Evolutionary conservation across 1,140 invertebrate species (phyloP), one percentile per base, ranked within the genome.

Genomic region (Mesaphorura yosii): DNA sequence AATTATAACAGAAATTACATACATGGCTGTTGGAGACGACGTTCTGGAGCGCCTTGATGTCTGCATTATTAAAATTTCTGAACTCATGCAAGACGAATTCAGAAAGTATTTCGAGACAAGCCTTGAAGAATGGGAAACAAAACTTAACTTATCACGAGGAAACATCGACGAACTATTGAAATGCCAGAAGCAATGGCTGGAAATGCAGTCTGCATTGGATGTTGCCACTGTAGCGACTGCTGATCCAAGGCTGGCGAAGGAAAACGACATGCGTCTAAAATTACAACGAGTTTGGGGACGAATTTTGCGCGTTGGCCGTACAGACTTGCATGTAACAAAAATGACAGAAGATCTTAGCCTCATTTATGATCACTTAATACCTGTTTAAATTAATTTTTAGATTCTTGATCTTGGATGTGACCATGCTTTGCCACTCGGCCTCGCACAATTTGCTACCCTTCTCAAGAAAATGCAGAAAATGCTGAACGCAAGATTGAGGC

Each of bases 221-320:
- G 29, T n/a, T 39, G 17, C 44, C 2, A 20, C 47, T 31, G 23
- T 38, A 7, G 25, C 20, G n/a, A n/a, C n/a, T n/a, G n/a, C n/a
- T n/a, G n/a, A n/a, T 28, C 28, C 19, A 4, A 48, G 41, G 29
- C 17, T 53, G 26, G 41, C 27, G 3, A 38, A 28, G 17, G 31
- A 27, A 19, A 40, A 23, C 25, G 40, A 54, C 26, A 2, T 54
- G 10, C 48, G 34, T 23, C 14, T n/a, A 26, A 54, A 48, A 34
- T 27, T 54, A n/a, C 3, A 54, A 23, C 17, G 52, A 2, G 48
- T 54, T 48, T 54, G 52, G 52, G 5, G 45, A 20, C 25, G 52
- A 34, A n/a, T 54, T 12, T 28, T 26, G 26, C 27, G 52, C n/a
- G 12, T 48, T 3, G 51, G 23, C n/a, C 3, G 42, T 10, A 26